Evolutionary conservation across 2,888 invertebrate species (phyloP), one percentile per base, ranked within the genome.

Genomic region (Pristionchus arcanus): DNA sequence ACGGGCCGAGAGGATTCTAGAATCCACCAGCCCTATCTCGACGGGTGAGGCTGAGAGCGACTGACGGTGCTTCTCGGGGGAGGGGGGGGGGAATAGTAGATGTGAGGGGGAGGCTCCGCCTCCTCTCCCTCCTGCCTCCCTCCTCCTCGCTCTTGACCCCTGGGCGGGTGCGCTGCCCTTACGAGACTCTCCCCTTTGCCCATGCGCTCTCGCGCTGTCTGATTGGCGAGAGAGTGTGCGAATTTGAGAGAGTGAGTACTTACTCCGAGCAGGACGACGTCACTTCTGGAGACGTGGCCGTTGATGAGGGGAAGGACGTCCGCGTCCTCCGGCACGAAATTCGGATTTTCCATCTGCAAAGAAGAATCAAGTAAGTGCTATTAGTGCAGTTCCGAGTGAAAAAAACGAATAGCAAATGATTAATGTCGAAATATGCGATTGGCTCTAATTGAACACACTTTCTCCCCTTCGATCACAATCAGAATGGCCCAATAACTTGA

Each of bases 311-410:
- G 81, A 9, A 1, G 81, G 7, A 42, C 25, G 15, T 11, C 77
- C 21, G 42, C 49, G 53, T 42, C 42, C 15, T 81, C 49, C n/a
- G 49, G 42, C 42, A 25, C 37, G 42, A 77, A 77, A 21, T 77
- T 81, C 28, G 81, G 81, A 42, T 81, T 81, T 49, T 81, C 53
- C 81, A 81, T 81, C 81, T 81, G 81, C 31, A 21, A 81, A 49
- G 13, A n/a, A 31, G 71, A 2, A n/a, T 16, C 21, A 15, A 55
- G 55, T 21, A 16, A 21, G 21, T 55, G 15, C 21, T 9, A 55
- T 55, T 9, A 49, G 42, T 0, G 21, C 19, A 21, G 19, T 55
- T 55, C 19, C 55, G 0, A 21, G 0, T 55, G 55, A 11, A 19
- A 55, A 55, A 49, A 55, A 55, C 21, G 55, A 55, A 19, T 55